A percentile compares a stretch with the other conserved stretches of the same genome.
These are phyloP conservation scores for Branchinecta sandiegonensis DNA, from an alignment of 2,888 invertebrate species.

Conservation along the genomic window DNA sequence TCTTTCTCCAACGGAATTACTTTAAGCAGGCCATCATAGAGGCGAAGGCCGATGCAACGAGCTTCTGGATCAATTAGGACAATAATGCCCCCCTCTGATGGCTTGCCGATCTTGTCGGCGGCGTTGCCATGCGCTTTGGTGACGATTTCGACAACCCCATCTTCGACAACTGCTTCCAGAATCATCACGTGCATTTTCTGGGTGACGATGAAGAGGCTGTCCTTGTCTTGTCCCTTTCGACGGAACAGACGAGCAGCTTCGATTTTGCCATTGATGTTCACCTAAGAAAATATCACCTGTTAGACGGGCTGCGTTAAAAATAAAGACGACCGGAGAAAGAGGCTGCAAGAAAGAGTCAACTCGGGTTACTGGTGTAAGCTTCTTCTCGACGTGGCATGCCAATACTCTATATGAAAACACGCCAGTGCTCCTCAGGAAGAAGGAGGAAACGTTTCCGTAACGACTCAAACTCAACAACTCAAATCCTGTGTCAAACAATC, in stretches of 20 bases:
- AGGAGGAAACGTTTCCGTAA: too few species aligned
- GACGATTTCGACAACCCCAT: constrained; percentile 73
- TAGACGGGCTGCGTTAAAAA: not conserved
- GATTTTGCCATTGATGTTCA: constrained; percentile 56
- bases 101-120: constrained; percentile 81
- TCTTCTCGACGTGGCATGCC: too few species aligned
- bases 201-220: constrained; percentile 82
- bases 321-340: too few species aligned
- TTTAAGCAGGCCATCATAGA: constrained; percentile 94
- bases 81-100: constrained; percentile 87
- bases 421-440: too few species aligned
- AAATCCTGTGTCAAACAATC: too few species aligned
- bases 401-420: too few species aligned
- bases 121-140: constrained; percentile 95
- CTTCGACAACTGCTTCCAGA: constrained; percentile 67
- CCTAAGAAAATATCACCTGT: constrained; percentile 26
- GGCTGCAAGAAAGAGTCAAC: too few species aligned
- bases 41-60: constrained; percentile 78
- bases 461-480: too few species aligned
- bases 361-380: too few species aligned
- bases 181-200: constrained; percentile 94
- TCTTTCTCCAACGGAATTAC: constrained; percentile 91
- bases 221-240: constrained; percentile 79
- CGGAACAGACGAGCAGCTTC: constrained; percentile 87
- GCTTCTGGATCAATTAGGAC: constrained; percentile 93